These are phyloP conservation scores for Phalacrocorax aristotelis DNA, from an alignment of 2,113 vertebrate genomes.

Conservation along the genomic window DNA sequence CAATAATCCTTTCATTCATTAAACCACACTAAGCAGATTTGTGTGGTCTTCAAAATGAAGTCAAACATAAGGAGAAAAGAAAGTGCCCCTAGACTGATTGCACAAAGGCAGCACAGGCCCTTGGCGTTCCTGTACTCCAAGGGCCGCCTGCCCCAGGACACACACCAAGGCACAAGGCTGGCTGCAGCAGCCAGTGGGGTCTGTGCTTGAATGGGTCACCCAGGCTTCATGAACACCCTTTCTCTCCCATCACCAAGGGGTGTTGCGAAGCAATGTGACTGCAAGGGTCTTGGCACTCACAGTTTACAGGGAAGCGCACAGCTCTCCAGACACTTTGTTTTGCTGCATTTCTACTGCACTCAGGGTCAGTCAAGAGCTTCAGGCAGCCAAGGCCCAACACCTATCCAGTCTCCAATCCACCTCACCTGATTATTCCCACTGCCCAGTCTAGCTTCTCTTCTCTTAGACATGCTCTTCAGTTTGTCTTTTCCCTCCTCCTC, in stretches of 20 bases:
- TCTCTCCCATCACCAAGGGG: neutral
- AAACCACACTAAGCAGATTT: neutral
- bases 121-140: neutral
- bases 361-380: neutral
- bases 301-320: neutral
- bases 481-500: neutral
- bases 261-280: neutral
- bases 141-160: fast-evolving
- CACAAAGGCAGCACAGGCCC: neutral
- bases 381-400: neutral
- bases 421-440: neutral
- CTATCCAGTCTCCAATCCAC: fast-evolving
- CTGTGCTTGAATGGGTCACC: fast-evolving
- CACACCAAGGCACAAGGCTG: neutral
- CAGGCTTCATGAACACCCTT: fast-evolving
- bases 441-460: neutral
- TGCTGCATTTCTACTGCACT: neutral
- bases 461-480: neutral
- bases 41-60: neutral
- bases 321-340: neutral
- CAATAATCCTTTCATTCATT: neutral
- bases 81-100: neutral
- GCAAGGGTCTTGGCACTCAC: neutral
- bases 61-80: neutral
- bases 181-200: neutral